Evolutionary conservation across 2,888 invertebrate species (phyloP).

Genomic region (Thecophora atra): DNA sequence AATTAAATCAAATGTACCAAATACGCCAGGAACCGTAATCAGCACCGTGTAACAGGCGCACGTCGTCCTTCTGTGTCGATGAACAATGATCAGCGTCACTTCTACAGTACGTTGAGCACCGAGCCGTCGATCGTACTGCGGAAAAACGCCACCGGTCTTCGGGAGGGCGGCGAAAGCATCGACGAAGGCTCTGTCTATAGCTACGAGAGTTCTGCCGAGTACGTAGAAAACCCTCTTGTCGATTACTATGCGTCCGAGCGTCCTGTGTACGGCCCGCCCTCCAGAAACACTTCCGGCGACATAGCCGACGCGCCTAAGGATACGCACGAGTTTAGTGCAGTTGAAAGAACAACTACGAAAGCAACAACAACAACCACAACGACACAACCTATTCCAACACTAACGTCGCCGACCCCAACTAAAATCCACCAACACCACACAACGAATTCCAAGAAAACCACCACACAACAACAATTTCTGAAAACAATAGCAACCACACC

Average conservation of each 20-base stretch:
- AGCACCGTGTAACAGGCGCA: constrained; percentile 34
- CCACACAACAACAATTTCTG: constrained; percentile 44
- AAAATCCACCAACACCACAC: background rate
- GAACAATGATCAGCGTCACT: constrained; percentile 50
- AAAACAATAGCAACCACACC: constrained; percentile 53
- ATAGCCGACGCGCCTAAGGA: constrained; percentile 45
- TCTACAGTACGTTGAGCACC: constrained; percentile 52
- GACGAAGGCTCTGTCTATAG: constrained; percentile 47
- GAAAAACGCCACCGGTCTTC: background rate
- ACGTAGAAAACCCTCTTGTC: constrained; percentile 45
- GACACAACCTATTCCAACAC: constrained; percentile 55
- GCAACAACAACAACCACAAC: constrained; percentile 68
- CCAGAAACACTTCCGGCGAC: constrained; percentile 42
- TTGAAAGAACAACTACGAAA: constrained; percentile 69
- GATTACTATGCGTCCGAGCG: constrained; percentile 48
- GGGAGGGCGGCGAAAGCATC: background rate
- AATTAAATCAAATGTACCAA: constrained; percentile 28
- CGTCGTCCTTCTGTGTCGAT: constrained; percentile 14
- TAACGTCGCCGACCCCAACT: background rate
- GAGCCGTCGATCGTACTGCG: constrained; percentile 17
- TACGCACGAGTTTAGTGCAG: constrained; percentile 53
- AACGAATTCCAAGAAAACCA: constrained; percentile 32
- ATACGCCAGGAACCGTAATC: constrained; percentile 28
- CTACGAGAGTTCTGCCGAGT: constrained; percentile 50
- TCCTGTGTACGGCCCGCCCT: constrained; percentile 29